These are phyloP conservation scores for Idaea dimidiata DNA, from an alignment of 2,888 invertebrate genomes.

Conservation along the genomic window DNA sequence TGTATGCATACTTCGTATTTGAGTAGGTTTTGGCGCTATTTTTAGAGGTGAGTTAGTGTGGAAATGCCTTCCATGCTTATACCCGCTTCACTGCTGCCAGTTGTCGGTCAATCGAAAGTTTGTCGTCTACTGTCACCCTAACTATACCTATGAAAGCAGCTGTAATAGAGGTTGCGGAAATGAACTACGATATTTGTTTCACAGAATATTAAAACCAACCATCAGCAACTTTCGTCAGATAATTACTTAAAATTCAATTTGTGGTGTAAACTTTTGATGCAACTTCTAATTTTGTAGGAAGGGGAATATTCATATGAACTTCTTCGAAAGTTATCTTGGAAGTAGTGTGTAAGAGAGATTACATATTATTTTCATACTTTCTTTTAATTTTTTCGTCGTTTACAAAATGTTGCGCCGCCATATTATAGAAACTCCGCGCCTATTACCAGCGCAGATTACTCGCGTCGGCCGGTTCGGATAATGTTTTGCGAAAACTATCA, in stretches of 20 bases:
- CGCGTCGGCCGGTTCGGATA: no score
- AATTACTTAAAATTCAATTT: constrained; percentile 5
- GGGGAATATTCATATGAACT: neutral
- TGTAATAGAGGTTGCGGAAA: neutral
- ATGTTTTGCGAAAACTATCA: no score
- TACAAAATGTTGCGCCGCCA: no score
- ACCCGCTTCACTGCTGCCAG: no score
- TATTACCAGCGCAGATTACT: no score
- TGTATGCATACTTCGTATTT: no score
- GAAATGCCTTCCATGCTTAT: no score
- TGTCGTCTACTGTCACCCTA: neutral
- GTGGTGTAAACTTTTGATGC: constrained; percentile 1
- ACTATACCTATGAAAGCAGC: neutral
- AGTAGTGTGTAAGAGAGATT: neutral
- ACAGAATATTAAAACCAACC: constrained; percentile 2
- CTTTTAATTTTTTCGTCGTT: no score
- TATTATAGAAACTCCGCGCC: no score
- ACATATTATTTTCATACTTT: no score
- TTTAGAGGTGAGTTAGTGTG: no score
- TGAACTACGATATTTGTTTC: constrained; percentile 1
- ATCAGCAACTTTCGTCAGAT: neutral
- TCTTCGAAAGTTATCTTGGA: neutral
- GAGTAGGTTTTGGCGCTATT: no score
- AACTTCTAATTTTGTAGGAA: neutral
- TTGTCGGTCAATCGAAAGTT: neutral